Percentiles rank a stretch among this genome's conserved stretches.
Conservation (phyloP, 2,797 vertebrate genomes). For the Eulemur rubriventer region DNA sequence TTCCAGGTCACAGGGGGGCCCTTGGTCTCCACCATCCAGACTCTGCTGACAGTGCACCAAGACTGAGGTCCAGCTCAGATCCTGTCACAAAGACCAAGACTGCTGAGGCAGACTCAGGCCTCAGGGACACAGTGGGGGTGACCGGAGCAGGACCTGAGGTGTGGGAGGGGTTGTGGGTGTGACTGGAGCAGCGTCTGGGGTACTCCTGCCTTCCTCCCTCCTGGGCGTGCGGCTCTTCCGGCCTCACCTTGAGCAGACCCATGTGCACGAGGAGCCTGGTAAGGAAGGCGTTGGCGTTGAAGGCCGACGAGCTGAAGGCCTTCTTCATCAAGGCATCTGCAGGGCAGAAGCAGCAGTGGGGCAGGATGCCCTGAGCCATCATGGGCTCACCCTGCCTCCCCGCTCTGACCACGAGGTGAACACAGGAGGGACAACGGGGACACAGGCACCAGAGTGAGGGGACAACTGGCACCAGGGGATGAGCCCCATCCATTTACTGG, state of each 20-base stretch:
- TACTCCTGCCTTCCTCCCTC: not conserved
- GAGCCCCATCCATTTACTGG: not conserved
- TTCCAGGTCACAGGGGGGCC: not conserved
- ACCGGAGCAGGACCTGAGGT: accelerated
- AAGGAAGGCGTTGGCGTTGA: conserved; percentile 92
- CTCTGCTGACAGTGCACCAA: too few relatives aligned
- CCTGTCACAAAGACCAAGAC: not conserved
- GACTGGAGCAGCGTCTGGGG: not conserved
- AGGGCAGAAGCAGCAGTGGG: conserved; percentile 6
- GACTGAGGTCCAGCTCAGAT: not conserved
- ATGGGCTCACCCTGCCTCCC: not conserved
- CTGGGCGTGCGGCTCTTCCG: not conserved
- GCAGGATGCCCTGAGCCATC: accelerated
- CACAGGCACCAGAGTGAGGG: not conserved
- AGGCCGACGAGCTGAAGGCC: conserved; percentile 90
- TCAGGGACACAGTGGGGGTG: accelerated
- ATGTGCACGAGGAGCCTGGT: conserved; percentile 93
- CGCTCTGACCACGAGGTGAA: not conserved
- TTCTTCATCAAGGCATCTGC: conserved; percentile 93
- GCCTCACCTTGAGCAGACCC: conserved; percentile 94
- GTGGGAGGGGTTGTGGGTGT: accelerated
- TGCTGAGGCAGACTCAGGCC: not conserved
- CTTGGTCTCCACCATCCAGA: not conserved
- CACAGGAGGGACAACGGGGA: too few relatives aligned
- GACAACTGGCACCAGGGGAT: not conserved